These are phyloP conservation scores for Pyrocephalus nanus DNA, from an alignment of 2,797 vertebrate species.

Conservation along the genomic window DNA sequence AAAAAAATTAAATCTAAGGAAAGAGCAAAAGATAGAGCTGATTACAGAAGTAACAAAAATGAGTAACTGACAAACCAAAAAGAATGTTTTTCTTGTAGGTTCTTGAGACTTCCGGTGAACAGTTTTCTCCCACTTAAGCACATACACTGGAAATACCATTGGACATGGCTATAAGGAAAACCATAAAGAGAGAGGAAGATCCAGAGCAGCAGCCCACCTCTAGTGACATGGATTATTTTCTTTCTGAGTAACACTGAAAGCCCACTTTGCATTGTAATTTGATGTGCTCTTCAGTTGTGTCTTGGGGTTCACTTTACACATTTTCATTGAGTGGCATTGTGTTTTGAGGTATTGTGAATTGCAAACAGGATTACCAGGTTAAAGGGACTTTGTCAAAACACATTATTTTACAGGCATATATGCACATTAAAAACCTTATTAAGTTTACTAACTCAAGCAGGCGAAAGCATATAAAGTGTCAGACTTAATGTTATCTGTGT, in stretches of 20 bases:
- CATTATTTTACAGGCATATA: background rate
- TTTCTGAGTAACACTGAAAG: background rate
- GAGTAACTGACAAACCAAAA: background rate
- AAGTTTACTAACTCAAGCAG: background rate
- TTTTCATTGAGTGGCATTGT: background rate
- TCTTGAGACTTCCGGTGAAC: background rate
- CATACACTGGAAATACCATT: background rate
- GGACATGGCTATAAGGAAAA: background rate
- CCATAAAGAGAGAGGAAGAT: background rate
- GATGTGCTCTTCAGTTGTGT: background rate
- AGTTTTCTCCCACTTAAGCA: background rate
- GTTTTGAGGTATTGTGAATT: background rate
- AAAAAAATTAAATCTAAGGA: background rate
- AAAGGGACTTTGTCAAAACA: background rate
- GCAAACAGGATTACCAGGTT: background rate
- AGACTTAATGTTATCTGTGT: background rate
- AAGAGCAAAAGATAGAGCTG: background rate
- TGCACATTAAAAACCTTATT: background rate
- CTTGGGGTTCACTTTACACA: background rate
- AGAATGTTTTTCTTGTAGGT: background rate
- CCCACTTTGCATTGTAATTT: background rate
- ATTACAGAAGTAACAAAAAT: background rate
- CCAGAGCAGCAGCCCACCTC: background rate
- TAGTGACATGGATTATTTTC: background rate
- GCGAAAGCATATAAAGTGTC: background rate